These are phyloP conservation scores for Callorhinus ursinus DNA, from an alignment of 2,113 vertebrate genomes.

Conservation along the genomic window DNA sequence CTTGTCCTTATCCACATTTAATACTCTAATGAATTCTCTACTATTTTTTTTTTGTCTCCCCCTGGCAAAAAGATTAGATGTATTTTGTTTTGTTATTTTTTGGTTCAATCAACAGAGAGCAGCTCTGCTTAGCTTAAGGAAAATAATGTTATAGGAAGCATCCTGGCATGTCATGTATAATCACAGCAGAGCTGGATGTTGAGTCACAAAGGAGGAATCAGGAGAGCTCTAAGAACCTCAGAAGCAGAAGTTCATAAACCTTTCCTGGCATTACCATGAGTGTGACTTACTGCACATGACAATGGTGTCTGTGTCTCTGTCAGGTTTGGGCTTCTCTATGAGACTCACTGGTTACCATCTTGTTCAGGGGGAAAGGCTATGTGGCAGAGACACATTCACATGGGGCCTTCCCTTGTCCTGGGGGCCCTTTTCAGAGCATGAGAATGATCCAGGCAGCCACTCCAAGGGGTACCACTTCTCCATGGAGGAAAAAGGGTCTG, in stretches of 20 bases:
- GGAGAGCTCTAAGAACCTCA: neutral
- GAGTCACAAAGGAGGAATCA: neutral
- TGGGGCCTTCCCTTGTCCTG: neutral
- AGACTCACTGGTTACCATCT: neutral
- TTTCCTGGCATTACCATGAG: neutral
- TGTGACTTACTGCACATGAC: neutral
- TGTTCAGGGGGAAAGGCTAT: neutral
- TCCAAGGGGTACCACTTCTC: neutral
- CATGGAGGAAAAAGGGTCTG: neutral
- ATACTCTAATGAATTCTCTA: neutral
- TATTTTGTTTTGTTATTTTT: constrained; percentile 23
- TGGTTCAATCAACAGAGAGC: neutral
- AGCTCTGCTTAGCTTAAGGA: neutral
- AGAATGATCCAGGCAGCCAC: neutral
- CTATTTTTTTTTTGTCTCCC: neutral
- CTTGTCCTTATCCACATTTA: neutral
- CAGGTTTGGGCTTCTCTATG: neutral
- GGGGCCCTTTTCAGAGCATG: neutral
- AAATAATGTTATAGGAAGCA: neutral
- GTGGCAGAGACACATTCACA: neutral
- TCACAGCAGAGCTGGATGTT: neutral
- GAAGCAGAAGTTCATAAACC: neutral
- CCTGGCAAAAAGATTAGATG: neutral
- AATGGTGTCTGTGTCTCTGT: neutral
- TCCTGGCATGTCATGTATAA: neutral